Conservation (phyloP, 53 echinoderm and acorn worm species). For the Holothuria scabra region DNA sequence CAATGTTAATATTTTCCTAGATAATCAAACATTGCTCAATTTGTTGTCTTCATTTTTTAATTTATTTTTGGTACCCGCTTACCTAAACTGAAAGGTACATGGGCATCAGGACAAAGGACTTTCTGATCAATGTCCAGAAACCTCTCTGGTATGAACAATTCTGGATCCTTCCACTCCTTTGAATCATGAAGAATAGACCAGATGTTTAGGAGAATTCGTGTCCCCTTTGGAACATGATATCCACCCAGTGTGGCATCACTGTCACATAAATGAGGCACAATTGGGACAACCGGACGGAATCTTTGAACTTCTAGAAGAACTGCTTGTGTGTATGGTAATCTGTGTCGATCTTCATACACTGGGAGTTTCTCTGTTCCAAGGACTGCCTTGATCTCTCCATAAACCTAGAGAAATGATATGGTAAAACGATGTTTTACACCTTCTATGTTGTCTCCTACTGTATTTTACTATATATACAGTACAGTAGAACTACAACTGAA, state of each 20-base stretch:
- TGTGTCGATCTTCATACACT: conserved; percentile 39
- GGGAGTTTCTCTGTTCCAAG: conserved; percentile 62
- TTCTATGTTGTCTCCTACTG: too few species aligned
- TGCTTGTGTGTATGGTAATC: conserved; percentile 70
- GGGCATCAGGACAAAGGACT: conserved; percentile 53
- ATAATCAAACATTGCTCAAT: too few species aligned
- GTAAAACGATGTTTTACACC: not conserved
- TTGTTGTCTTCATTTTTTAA: too few species aligned
- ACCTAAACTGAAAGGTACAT: conserved; percentile 70
- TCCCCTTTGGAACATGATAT: conserved; percentile 56
- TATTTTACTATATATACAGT: too few species aligned
- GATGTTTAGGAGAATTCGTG: conserved; percentile 52
- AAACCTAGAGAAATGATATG: conserved; percentile 28
- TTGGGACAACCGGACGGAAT: conserved; percentile 59
- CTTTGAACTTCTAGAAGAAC: conserved; percentile 57
- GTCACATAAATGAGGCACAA: conserved; percentile 30
- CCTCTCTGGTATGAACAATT: conserved; percentile 68
- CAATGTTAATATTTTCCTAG: too few species aligned
- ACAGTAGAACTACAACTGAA: too few species aligned
- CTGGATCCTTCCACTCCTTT: conserved; percentile 59
- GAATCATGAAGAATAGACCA: conserved; percentile 62
- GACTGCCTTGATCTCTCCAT: conserved; percentile 59
- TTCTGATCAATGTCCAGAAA: conserved; percentile 39
- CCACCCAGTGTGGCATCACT: conserved; percentile 41
- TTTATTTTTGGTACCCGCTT: too few species aligned